Evolutionary conservation across 2,797 vertebrate genomes (phyloP).

Genomic region (Pantherophis alleghaniensis): DNA sequence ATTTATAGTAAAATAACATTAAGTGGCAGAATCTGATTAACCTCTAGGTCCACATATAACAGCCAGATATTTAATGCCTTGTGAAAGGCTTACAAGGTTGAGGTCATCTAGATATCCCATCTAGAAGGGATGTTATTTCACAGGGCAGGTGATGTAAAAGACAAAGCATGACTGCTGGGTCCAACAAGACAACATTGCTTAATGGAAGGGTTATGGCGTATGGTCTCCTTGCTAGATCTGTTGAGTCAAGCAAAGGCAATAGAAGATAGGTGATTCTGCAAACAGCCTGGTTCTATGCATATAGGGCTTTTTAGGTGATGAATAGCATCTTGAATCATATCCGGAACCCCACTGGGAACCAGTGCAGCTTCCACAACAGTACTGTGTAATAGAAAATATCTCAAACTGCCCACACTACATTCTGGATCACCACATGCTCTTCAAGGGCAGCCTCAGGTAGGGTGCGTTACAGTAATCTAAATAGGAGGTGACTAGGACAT

Average conservation of each 20-base stretch:
- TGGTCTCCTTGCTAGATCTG: background rate
- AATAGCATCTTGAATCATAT: background rate
- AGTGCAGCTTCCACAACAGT: background rate
- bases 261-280: background rate
- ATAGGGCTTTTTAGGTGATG: background rate
- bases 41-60: background rate
- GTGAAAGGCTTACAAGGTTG: background rate
- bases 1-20: background rate
- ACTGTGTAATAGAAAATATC: background rate
- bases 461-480: background rate
- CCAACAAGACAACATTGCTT: background rate
- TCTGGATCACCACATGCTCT: background rate
- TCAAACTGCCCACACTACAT: background rate
- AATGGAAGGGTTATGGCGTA: background rate
- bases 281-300: background rate
- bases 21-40: background rate
- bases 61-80: background rate
- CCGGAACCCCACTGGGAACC: background rate
- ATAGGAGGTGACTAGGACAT: background rate
- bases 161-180: background rate
- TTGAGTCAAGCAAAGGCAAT: background rate
- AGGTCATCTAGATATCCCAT: background rate
- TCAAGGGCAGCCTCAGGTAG: background rate
- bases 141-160: background rate
- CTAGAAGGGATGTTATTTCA: background rate